Base-by-base conservation (phyloP, 2,888 invertebrate genomes). In the Megastigmus dorsalis region DNA sequence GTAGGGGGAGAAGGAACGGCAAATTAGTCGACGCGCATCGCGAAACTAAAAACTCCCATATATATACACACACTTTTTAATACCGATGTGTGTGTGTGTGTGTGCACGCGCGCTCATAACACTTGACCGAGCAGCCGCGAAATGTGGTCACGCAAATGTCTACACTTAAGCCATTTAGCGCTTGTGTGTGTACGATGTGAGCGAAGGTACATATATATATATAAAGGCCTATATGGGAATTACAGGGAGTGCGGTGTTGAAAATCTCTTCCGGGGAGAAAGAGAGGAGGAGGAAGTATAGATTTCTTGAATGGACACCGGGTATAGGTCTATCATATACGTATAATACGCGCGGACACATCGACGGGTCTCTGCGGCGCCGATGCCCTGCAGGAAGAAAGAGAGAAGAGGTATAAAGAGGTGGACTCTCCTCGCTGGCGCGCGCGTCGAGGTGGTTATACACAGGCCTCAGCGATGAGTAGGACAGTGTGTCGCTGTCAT, bases 401-500 rank as follows among this genome's bases (percentile, higher is more conserved):
- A 23, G n/a, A 50, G 23, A 33, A 60, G 48, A 48, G 33, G 4
- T 13, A 50, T n/a, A 50, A 23, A 30, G 45, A 50, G 20, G 15
- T 33, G 33, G 7, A 33, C 7, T 3, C 33, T 33, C 4, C 33
- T 38, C n/a, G 20, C 20, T n/a, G 36, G 26, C 6, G 30, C 15
- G 60, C 59, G n/a, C 23, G 23, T 52, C 26, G 36, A 33, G 55
- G 10, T 18, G n/a, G 52, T 13, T 23, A 10, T 13, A 13, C 38
- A 13, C 4, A 45, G 36, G 20, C 76, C 77, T 78, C 73, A 62
- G 73, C 82, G 81, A 85, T 85, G 87, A 87, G 88, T 88, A 88
- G 88, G 88, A 88, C 87, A 88, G 88, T 88, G 86, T 88, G 88
- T 87, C 88, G 88, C 81, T 83, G 85, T 84, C 85, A 84, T 84